Conservation (phyloP, 2,888 invertebrate species). For the Stegana nigrithorax region DNA sequence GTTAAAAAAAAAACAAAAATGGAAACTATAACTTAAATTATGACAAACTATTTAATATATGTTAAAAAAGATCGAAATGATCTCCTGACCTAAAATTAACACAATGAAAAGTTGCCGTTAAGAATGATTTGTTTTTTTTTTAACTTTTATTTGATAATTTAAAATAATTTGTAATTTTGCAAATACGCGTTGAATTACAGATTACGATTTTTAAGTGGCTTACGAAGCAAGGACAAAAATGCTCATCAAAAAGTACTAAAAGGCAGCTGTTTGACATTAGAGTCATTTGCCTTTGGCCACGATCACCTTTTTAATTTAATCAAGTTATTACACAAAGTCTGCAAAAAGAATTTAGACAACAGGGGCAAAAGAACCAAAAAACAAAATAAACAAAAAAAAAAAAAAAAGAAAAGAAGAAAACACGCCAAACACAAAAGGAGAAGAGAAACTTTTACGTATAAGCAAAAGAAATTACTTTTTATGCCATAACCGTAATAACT, state of each 20-base stretch:
- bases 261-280: conserved; percentile 48
- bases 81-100: too few species aligned
- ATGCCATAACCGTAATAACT: conserved; percentile 46
- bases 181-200: too few species aligned
- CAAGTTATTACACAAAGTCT: background rate
- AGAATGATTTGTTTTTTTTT: too few species aligned
- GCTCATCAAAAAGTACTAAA: conserved; percentile 40
- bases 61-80: too few species aligned
- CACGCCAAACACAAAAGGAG: background rate
- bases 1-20: too few species aligned
- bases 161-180: too few species aligned
- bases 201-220: too few species aligned
- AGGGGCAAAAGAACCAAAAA: background rate
- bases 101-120: too few species aligned
- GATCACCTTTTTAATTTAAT: conserved; percentile 19
- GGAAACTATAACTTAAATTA: too few species aligned
- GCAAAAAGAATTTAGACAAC: background rate
- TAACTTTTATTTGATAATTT: too few species aligned
- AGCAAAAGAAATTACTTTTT: conserved; percentile 43
- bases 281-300: background rate
- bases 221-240: too few species aligned
- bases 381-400: background rate
- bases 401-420: background rate
- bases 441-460: conserved; percentile 15
- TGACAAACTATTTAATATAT: too few species aligned